Percentiles rank a stretch among this genome's conserved stretches.
Conservation (phyloP, 2,888 invertebrate species). For the Hedychridium roseum region DNA sequence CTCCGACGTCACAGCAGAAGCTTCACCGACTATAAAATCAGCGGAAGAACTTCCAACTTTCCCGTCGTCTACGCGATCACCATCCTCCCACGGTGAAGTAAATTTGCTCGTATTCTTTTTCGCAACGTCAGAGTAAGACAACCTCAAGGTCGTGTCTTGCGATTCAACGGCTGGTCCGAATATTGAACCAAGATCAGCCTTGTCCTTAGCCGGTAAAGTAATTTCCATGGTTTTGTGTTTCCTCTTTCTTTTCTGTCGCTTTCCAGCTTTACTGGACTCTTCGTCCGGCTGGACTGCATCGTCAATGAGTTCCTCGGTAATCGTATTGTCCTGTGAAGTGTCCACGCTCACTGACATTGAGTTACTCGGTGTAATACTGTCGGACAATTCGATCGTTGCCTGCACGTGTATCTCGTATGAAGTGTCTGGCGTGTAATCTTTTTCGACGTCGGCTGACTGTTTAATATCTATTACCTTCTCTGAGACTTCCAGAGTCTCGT, state of each 20-base stretch:
- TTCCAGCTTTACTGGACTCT: slow-evolving; percentile 12
- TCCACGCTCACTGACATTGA: slow-evolving; percentile 27
- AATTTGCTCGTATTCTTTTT: slow-evolving; percentile 33
- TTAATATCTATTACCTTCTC: too few species aligned
- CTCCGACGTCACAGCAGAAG: slow-evolving; percentile 12
- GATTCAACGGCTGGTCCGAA: slow-evolving; percentile 36
- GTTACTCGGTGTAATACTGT: slow-evolving; percentile 42
- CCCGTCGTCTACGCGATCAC: background rate
- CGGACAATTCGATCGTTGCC: slow-evolving; percentile 53
- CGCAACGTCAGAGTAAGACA: slow-evolving; percentile 48
- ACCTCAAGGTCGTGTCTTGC: slow-evolving; percentile 29
- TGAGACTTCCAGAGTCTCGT: slow-evolving; percentile 1
- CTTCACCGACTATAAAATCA: slow-evolving; percentile 8
- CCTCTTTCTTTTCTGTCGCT: slow-evolving; percentile 37
- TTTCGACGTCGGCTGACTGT: slow-evolving; percentile 33
- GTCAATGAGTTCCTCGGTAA: slow-evolving; percentile 8
- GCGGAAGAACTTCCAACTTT: background rate
- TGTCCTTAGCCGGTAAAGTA: slow-evolving; percentile 19
- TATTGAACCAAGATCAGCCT: slow-evolving; percentile 33
- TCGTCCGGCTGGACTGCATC: too few species aligned
- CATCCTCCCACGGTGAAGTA: slow-evolving; percentile 6
- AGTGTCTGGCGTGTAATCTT: slow-evolving; percentile 42
- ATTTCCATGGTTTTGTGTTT: slow-evolving; percentile 39
- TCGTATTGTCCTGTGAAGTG: slow-evolving; percentile 19
- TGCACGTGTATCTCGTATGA: slow-evolving; percentile 53